Evolutionary conservation across 2,888 invertebrate genomes (phyloP).

Genomic region (Eristalis intricaria): DNA sequence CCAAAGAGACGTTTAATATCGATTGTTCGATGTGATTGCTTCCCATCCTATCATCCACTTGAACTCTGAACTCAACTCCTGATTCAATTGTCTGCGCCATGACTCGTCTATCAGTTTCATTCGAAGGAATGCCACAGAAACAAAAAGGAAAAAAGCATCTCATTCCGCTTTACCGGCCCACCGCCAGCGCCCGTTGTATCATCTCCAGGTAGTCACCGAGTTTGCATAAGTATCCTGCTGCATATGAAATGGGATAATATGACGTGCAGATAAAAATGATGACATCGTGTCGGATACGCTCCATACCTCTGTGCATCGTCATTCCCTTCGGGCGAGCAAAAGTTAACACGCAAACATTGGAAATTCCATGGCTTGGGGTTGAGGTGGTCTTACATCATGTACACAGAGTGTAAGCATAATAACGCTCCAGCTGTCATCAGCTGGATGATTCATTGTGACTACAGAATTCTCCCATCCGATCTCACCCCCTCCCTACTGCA

Average conservation of each 20-base stretch:
- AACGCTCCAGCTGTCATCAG: constrained; percentile 55
- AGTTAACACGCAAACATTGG: constrained; percentile 50
- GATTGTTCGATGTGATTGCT: constrained; percentile 5
- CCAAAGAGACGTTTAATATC: background rate
- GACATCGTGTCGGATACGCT: constrained; percentile 64
- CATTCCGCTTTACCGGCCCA: background rate
- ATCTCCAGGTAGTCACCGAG: constrained; percentile 34
- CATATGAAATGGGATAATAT: constrained; percentile 61
- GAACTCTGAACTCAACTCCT: constrained; percentile 30
- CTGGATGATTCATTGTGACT: constrained; percentile 59
- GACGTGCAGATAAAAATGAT: constrained; percentile 65
- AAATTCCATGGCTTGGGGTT: constrained; percentile 17
- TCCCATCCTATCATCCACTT: constrained; percentile 6
- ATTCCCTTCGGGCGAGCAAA: constrained; percentile 36
- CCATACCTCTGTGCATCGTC: constrained; percentile 41
- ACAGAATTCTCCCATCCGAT: constrained; percentile 26
- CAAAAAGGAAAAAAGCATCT: background rate
- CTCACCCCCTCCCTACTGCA: background rate
- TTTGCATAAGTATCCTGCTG: constrained; percentile 45
- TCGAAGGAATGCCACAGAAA: background rate
- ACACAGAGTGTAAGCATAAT: constrained; percentile 46
- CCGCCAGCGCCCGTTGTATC: constrained; percentile 27
- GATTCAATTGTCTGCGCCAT: constrained; percentile 26
- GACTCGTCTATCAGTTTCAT: constrained; percentile 19
- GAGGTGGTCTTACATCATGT: constrained; percentile 28